Evolutionary conservation across 2,797 vertebrate species (phyloP).

Genomic region (Typhlichthys subterraneus): DNA sequence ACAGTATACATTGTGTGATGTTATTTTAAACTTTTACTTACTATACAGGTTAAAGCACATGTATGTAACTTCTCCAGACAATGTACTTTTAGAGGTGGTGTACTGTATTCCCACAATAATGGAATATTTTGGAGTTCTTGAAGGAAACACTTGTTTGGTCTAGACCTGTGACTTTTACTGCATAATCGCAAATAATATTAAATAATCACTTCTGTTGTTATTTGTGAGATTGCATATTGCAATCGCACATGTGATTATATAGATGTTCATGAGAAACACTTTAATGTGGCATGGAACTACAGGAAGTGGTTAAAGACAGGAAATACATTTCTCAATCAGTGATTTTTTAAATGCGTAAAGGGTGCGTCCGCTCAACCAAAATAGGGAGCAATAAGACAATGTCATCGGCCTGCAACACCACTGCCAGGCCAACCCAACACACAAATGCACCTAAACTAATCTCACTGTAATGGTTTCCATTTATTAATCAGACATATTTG

Average conservation of each 20-base stretch:
- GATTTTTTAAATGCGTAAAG: constrained; percentile 59
- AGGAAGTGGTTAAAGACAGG: constrained; percentile 64
- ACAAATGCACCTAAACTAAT: no score
- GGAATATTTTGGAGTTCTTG: no score
- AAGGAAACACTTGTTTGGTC: no score
- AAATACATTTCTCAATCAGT: constrained; percentile 72
- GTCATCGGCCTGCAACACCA: constrained; percentile 6
- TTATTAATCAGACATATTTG: no score
- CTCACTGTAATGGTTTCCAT: no score
- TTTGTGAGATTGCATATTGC: not conserved
- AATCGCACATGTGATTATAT: not conserved
- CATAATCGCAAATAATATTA: not conserved
- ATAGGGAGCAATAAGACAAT: constrained; percentile 9
- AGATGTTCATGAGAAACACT: constrained; percentile 17
- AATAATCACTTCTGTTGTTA: not conserved
- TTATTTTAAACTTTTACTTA: not conserved
- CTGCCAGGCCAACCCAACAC: no score
- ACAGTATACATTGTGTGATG: not conserved
- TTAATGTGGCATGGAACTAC: constrained; percentile 11
- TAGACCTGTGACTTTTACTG: no score
- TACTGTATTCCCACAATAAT: no score
- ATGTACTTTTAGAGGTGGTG: no score
- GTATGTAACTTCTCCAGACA: no score
- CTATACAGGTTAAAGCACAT: not conserved
- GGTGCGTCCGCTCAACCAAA: constrained; percentile 15